A percentile compares a stretch with the other conserved stretches of the same genome.
These are phyloP conservation scores for Sinohyriopsis cumingii DNA, from an alignment of 2,888 invertebrate species.

Conservation along the genomic window DNA sequence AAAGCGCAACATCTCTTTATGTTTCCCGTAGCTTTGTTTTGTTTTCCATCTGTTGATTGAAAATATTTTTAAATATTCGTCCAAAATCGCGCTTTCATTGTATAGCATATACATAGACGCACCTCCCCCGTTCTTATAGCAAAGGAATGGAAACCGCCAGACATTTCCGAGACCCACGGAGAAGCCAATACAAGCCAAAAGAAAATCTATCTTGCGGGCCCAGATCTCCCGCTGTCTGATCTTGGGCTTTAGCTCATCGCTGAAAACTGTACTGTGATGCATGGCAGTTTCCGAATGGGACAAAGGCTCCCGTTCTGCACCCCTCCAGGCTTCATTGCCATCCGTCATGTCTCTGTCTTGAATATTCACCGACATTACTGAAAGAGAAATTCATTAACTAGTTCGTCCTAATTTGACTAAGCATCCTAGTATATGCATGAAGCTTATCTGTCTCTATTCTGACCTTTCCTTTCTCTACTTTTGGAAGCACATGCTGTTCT, in stretches of 20 bases:
- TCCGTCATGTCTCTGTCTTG: neutral
- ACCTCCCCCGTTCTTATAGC: conserved; percentile 63
- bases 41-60: no score
- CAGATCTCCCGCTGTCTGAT: conserved; percentile 53
- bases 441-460: no score
- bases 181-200: conserved; percentile 55
- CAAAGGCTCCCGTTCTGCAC: conserved; percentile 20
- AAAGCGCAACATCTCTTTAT: no score
- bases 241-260: conserved; percentile 37
- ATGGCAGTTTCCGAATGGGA: conserved; percentile 22
- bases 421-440: no score
- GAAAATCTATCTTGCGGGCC: conserved; percentile 59
- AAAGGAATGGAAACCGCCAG: conserved; percentile 78
- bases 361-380: conserved; percentile 4
- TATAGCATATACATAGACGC: neutral
- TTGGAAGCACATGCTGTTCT: no score
- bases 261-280: conserved; percentile 37
- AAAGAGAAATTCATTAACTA: neutral
- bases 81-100: neutral
- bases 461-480: no score
- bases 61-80: no score
- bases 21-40: no score
- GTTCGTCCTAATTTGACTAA: no score
- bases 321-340: conserved; percentile 2
- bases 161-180: conserved; percentile 56